Percentiles rank a stretch among this genome's conserved stretches.
phyloP scores from a whole-genome alignment of 2,797 vertebrate genomes.

The Fundulus diaphanus region DNA sequence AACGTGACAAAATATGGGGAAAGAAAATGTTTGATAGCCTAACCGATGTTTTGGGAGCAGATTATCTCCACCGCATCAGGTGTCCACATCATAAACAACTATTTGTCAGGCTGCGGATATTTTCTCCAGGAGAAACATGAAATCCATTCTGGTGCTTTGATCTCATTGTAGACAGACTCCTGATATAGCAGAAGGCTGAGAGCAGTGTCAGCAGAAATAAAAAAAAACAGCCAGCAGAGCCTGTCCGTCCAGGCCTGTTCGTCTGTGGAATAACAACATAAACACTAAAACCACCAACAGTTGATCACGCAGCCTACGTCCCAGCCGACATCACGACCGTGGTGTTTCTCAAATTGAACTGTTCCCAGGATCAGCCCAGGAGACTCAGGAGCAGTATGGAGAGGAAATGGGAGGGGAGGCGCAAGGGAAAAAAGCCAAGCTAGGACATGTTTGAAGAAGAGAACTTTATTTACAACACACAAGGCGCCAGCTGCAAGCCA shows the following conservation, averaged over 20 bases:
- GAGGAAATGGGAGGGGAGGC: slow-evolving; percentile 64
- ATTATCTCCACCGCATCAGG: slow-evolving; percentile 43
- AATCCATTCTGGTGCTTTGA: slow-evolving; percentile 67
- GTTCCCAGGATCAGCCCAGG: slow-evolving; percentile 53
- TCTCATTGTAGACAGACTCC: slow-evolving; percentile 66
- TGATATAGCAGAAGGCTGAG: slow-evolving; percentile 61
- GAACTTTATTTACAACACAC: slow-evolving; percentile 90
- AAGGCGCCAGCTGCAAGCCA: slow-evolving; percentile 76
- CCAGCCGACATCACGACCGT: slow-evolving; percentile 45
- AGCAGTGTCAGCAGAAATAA: slow-evolving; percentile 66
- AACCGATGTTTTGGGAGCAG: slow-evolving; percentile 1
- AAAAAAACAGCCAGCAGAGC: slow-evolving; percentile 20
- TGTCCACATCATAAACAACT: slow-evolving; percentile 50
- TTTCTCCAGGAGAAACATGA: slow-evolving; percentile 53
- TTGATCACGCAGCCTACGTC: slow-evolving; percentile 57
- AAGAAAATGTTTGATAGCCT: neutral
- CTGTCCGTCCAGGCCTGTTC: slow-evolving; percentile 22
- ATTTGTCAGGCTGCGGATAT: slow-evolving; percentile 56
- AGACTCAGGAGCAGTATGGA: slow-evolving; percentile 61
- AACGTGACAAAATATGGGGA: neutral
- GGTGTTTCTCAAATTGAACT: slow-evolving; percentile 62
- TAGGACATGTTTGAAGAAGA: slow-evolving; percentile 75
- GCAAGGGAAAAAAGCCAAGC: slow-evolving; percentile 53
- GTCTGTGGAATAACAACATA: slow-evolving; percentile 53
- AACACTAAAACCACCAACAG: slow-evolving; percentile 65